Percentiles rank a stretch among this genome's conserved stretches.
phyloP scores from a whole-genome alignment of 2,888 invertebrate genomes.

The Caenorhabditis doughertyi region DNA sequence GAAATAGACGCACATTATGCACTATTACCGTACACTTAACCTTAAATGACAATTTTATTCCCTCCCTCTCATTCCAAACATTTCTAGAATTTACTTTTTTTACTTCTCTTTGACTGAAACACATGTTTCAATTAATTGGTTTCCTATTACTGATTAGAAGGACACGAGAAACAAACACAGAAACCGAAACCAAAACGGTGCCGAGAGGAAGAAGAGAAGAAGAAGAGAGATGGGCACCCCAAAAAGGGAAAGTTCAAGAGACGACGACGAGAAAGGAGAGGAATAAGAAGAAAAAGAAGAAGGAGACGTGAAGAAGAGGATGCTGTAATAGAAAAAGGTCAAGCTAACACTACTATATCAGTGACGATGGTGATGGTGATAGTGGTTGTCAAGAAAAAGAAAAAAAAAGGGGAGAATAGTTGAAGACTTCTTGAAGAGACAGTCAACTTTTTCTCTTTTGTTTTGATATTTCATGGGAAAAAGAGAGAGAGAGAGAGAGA shows the following conservation, averaged over 20 bases:
- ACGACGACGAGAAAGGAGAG: constrained; percentile 4
- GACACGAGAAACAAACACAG: constrained; percentile 28
- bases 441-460: constrained; percentile 13
- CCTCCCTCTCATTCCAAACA: neutral
- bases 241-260: constrained; percentile 42
- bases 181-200: constrained; percentile 38
- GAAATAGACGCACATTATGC: neutral
- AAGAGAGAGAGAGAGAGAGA: neutral
- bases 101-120: neutral
- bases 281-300: neutral
- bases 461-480: constrained; percentile 28
- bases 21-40: neutral
- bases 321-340: constrained; percentile 43
- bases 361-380: constrained; percentile 14
- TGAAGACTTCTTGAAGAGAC: constrained; percentile 32
- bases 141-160: constrained; percentile 16
- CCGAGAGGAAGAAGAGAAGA: neutral
- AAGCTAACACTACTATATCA: constrained; percentile 43
- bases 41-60: neutral
- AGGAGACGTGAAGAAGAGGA: neutral
- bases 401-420: constrained; percentile 13
- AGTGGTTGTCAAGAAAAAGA: constrained; percentile 32
- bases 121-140: constrained; percentile 33
- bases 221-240: neutral
- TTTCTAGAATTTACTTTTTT: neutral